A percentile compares a stretch with the other conserved stretches of the same genome.
These are phyloP conservation scores for Drosophila hydei DNA, from an alignment of 1,140 invertebrate species.

Conservation along the genomic window DNA sequence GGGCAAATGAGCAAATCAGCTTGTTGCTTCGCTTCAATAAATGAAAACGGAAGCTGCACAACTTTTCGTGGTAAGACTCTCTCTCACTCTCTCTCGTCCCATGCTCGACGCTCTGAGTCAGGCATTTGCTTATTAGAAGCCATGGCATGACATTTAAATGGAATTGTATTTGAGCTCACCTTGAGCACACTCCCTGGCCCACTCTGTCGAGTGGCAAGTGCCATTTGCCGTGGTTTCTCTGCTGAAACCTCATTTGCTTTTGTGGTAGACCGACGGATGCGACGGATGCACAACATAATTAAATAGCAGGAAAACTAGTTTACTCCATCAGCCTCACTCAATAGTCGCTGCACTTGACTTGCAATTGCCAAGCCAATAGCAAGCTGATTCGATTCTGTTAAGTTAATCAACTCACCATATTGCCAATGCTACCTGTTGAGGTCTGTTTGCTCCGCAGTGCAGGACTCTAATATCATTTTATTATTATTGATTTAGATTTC, in stretches of 20 bases:
- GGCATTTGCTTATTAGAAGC: conserved; percentile 20
- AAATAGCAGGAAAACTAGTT: conserved; percentile 33
- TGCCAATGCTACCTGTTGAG: conserved; percentile 1
- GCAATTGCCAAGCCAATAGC: conserved; percentile 5
- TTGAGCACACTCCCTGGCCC: conserved; percentile 13
- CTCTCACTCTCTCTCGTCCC: not conserved
- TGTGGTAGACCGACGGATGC: conserved; percentile 13
- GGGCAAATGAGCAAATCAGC: conserved; percentile 35
- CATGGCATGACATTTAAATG: conserved; percentile 35
- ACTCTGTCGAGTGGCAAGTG: not conserved
- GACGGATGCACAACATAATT: conserved; percentile 34
- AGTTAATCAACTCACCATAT: conserved; percentile 31
- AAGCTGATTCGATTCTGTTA: conserved; percentile 41
- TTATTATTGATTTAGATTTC: conserved; percentile 49
- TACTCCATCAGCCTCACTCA: conserved; percentile 5
- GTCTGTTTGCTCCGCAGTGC: not conserved
- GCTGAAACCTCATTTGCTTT: conserved; percentile 43
- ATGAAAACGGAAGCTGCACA: conserved; percentile 21
- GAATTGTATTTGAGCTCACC: conserved; percentile 41
- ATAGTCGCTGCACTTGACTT: conserved; percentile 9
- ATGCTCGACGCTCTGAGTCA: not conserved
- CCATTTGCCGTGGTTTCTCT: not conserved
- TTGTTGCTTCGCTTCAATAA: conserved; percentile 39
- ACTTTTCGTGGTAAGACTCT: not conserved
- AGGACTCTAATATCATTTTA: conserved; percentile 24